Evolutionary conservation across 1,140 invertebrate genomes (phyloP).

Genomic region (Delia radicum): DNA sequence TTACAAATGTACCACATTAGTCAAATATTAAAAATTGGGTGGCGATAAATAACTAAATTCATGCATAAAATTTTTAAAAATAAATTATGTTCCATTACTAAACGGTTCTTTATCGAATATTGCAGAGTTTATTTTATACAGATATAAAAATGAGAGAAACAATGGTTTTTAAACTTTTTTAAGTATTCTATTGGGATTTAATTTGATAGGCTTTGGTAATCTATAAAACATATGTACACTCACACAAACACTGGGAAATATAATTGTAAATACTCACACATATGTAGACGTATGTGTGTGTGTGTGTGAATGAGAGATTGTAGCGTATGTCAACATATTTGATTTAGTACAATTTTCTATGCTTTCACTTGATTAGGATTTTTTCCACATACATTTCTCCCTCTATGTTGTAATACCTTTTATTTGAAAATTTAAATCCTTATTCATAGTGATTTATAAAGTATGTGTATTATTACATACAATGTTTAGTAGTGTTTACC

Average conservation of each 20-base stretch:
- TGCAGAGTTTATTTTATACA: no score
- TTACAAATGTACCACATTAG: no score
- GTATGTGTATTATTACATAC: background rate
- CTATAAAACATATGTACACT: background rate
- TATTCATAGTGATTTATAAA: background rate
- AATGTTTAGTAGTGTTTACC: background rate
- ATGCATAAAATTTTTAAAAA: no score
- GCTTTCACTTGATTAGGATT: slow-evolving; percentile 12
- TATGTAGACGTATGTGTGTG: background rate
- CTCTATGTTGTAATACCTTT: background rate
- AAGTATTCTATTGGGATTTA: background rate
- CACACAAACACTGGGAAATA: background rate
- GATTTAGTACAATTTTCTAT: slow-evolving; percentile 10
- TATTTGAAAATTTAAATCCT: slow-evolving; percentile 7
- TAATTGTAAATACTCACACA: background rate
- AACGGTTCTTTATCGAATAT: no score
- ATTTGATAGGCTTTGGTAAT: background rate
- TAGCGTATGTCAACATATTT: background rate
- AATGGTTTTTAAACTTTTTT: background rate
- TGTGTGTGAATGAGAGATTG: background rate
- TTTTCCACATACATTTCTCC: background rate
- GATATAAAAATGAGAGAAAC: no score
- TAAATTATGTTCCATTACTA: no score
- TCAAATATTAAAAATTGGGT: no score
- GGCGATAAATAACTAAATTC: no score